A percentile compares a stretch with the other conserved stretches of the same genome.
Evolutionary conservation across 2,797 vertebrate species (phyloP).

Genomic region (Schizopygopsis pylzovi): DNA sequence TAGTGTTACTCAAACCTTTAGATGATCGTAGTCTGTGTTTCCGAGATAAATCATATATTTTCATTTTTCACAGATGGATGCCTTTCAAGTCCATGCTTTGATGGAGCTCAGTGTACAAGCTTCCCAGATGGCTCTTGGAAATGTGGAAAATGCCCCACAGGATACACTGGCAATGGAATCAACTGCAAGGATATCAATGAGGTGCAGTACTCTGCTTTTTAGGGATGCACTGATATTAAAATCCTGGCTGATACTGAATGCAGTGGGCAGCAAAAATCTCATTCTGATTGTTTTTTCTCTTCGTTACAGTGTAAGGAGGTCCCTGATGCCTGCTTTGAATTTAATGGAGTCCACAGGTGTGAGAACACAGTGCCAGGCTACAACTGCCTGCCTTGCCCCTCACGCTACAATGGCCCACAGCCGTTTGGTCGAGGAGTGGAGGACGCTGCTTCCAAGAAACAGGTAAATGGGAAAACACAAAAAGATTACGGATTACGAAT

Average conservation of each 20-base stretch:
- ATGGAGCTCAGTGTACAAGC: conserved; percentile 89
- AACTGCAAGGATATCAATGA: conserved; percentile 93
- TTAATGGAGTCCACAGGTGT: conserved; percentile 92
- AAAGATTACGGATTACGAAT: not conserved
- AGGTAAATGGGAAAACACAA: conserved; percentile 75
- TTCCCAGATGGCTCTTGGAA: conserved; percentile 95
- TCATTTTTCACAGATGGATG: conserved; percentile 86
- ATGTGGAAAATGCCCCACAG: conserved; percentile 90
- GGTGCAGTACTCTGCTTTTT: conserved; percentile 71
- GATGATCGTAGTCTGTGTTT: not conserved
- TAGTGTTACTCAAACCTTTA: not conserved
- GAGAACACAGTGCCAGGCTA: conserved; percentile 96
- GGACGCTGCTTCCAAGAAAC: conserved; percentile 89
- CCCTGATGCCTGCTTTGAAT: conserved; percentile 91
- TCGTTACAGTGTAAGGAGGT: conserved; percentile 89
- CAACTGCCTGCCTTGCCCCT: conserved; percentile 94
- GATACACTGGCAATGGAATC: conserved; percentile 91
- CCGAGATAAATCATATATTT: not conserved
- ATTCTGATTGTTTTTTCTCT: not conserved
- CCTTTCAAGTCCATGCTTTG: conserved; percentile 96
- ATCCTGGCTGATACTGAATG: not conserved
- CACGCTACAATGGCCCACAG: conserved; percentile 89
- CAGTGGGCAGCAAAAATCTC: not conserved
- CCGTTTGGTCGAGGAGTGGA: conserved; percentile 90
- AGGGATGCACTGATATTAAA: not conserved